Evolutionary conservation across 2,888 invertebrate genomes (phyloP), one percentile per base, ranked within the genome.

Genomic region (Liodrosophila aerea): DNA sequence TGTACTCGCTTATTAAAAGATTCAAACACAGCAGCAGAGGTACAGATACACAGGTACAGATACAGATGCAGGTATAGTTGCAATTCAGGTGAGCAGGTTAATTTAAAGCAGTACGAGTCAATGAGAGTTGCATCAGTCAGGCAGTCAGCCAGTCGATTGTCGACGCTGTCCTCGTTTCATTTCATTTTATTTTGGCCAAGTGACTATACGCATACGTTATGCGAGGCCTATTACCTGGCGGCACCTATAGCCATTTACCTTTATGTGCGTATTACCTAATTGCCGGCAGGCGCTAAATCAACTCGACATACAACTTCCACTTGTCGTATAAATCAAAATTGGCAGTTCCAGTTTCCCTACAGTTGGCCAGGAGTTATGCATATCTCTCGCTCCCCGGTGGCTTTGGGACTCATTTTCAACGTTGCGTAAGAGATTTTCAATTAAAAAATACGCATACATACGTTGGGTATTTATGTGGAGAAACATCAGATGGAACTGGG

Each of bases 351-450:
- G 81, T 70, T 69, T 49, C 29, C 29, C 29, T 8, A 8, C 29
- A 7, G 8, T 62, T 33, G 52, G 33, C 49, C 46, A 64, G 57
- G 41, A 59, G 34, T 65, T 49, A 37, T 36, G 41, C 15, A 15
- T 18, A 9, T 1, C 11, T 30, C 29, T 40, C 13, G 18, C n/a
- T n/a, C n/a, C n/a, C n/a, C n/a, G n/a, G n/a, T 18, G 9, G 18
- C 31, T 33, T 34, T 41, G 47, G n/a, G 39, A 29, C 45, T 51
- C 3, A 22, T 34, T 34, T 40, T 11, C n/a, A 16, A 2, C 51
- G 64, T 82, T 82, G 75, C 83, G 70, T 77, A 81, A 81, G 71
- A 61, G 53, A 63, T 66, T 78, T 77, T 75, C 75, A 71, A 76
- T 76, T 76, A 71, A 64, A 71, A 68, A 46, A 15, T 58, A 53